Evolutionary conservation across 2,888 invertebrate species (phyloP), one percentile per base, ranked within the genome.

Genomic region (Arenicola marina): DNA sequence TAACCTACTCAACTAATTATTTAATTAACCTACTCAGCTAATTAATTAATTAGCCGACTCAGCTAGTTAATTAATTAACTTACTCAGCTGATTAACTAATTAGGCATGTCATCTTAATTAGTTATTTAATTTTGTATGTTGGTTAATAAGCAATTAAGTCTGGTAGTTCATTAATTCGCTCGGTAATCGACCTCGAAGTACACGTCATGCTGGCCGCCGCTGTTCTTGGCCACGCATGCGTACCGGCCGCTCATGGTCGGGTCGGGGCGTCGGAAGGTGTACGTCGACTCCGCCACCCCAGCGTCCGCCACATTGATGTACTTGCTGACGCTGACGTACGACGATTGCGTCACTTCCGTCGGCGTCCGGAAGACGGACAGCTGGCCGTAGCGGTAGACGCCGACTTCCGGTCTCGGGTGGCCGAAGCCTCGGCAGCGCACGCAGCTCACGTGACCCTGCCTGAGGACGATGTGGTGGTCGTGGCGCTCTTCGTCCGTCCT

Each of bases 221-320:
- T 24, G 26, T 48, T 48, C 48, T 11, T 21, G 18, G 48, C 48
- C n/a, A 48, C 48, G 24, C 48, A 48, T 21, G 7, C 26, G 26
- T 48, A 24, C 7, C 18, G 26, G 15, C 26, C 48, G 26, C 7
- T 24, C 26, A 24, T 11, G n/a, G 26, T 7, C 15, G 7, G 48
- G 7, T 24, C n/a, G 15, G 56, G 56, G 24, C 24, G n/a, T 24
- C 43, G 7, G 45, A 64, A 61, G 4, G 51, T 57, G 28, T 61
- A 64, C 1, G 54, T 61, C 4, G 64, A 60, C 31, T 64, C 64
- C n/a, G 57, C 45, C 3, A 61, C 43, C n/a, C 64, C 61, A 53
- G 53, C 64, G 33, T 60, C 64, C n/a, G 56, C 56, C 26, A 64
- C 61, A 34, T 64, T 64, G 34, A 56, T 57, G 38, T 57, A 64